Evolutionary conservation across 2,888 invertebrate genomes (phyloP).

Genomic region (Odontomyia ornata): DNA sequence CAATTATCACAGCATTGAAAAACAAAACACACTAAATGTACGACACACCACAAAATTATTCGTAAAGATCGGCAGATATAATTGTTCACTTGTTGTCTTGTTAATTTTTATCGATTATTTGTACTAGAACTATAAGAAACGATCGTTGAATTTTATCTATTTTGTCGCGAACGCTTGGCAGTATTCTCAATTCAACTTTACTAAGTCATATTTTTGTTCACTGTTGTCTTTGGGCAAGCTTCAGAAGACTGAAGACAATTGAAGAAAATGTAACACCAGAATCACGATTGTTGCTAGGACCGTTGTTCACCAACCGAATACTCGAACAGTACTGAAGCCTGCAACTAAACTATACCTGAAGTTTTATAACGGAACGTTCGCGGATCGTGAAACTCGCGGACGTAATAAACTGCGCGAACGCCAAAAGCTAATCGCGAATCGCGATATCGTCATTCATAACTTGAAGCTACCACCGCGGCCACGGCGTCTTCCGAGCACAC

Average conservation of each 20-base stretch:
- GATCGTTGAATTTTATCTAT: not conserved
- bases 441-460: not conserved
- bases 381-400: slow-evolving; percentile 20
- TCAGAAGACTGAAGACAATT: not conserved
- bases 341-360: slow-evolving; percentile 35
- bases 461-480: not conserved
- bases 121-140: not conserved
- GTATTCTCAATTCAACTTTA: not conserved
- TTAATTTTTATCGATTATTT: not conserved
- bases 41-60: not conserved
- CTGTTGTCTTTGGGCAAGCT: not conserved
- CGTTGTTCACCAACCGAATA: slow-evolving; percentile 28
- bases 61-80: not conserved
- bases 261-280: not conserved
- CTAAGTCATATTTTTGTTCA: slow-evolving; percentile 9
- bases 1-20: slow-evolving; percentile 39
- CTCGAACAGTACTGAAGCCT: slow-evolving; percentile 33
- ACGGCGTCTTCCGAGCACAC: not conserved
- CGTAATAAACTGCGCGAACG: slow-evolving; percentile 16
- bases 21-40: slow-evolving; percentile 1
- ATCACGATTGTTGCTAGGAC: not conserved
- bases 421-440: not conserved
- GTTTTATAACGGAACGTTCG: slow-evolving; percentile 42
- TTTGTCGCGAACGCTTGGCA: not conserved
- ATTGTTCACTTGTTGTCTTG: not conserved